Conservation (phyloP, 2,797 vertebrate species). For the Acropternis orthonyx region DNA sequence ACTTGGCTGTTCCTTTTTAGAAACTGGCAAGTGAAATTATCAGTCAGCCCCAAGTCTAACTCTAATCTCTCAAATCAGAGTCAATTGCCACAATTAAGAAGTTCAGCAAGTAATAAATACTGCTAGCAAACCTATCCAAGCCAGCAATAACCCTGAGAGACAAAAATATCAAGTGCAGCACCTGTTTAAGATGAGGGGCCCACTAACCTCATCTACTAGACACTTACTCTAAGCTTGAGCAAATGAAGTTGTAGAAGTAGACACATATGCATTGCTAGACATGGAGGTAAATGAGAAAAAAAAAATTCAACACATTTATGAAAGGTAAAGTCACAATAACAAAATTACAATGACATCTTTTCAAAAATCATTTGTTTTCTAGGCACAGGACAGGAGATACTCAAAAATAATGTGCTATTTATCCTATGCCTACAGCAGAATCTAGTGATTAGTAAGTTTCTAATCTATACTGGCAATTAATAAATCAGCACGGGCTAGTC, state of each 20-base stretch:
- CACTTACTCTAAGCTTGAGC: background rate
- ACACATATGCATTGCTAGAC: background rate
- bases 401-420: background rate
- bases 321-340: background rate
- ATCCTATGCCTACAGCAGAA: background rate
- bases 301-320: background rate
- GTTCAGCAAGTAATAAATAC: background rate
- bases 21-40: background rate
- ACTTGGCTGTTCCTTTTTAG: background rate
- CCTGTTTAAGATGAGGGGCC: background rate
- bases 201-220: background rate
- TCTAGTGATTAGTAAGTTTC: background rate
- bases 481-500: background rate
- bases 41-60: background rate
- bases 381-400: background rate
- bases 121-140: background rate
- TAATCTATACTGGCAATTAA: background rate
- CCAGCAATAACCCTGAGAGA: background rate
- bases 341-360: background rate
- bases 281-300: background rate
- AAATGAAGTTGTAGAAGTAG: accelerated
- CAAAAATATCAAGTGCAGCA: background rate
- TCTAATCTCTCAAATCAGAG: background rate
- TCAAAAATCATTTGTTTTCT: background rate
- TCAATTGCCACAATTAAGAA: background rate